Conservation (phyloP, 2,888 invertebrate species). For the Synanthedon myopaeformis region DNA sequence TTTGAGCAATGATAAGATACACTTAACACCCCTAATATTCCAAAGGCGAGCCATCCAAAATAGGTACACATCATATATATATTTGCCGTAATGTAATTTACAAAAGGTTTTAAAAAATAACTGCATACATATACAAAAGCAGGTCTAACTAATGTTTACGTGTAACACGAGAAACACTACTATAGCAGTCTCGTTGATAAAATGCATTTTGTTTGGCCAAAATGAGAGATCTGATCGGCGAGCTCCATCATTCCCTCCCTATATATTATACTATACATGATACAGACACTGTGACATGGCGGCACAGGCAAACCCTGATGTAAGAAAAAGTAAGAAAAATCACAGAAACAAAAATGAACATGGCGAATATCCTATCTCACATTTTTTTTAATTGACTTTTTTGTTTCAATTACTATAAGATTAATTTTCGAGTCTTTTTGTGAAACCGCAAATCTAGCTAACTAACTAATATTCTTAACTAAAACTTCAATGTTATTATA, state of each 20-base stretch:
- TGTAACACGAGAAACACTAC: conserved; percentile 54
- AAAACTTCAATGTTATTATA: no score
- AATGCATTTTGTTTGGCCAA: conserved; percentile 69
- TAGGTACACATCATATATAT: conserved; percentile 47
- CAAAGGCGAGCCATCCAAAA: conserved; percentile 66
- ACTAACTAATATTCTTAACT: no score
- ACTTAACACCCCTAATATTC: conserved; percentile 44
- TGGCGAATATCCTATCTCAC: no score
- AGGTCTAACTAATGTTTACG: conserved; percentile 57
- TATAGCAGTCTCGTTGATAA: conserved; percentile 66
- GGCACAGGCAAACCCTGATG: not conserved
- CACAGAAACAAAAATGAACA: no score
- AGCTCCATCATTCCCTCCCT: conserved; percentile 26
- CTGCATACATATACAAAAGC: conserved; percentile 50
- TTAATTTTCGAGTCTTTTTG: no score
- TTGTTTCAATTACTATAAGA: no score
- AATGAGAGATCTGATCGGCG: conserved; percentile 56
- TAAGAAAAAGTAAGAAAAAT: no score
- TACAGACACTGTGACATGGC: conserved; percentile 43
- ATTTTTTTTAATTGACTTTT: no score
- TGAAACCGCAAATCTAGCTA: no score
- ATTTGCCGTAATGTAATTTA: conserved; percentile 42
- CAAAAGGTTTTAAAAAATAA: conserved; percentile 55
- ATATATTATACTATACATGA: conserved; percentile 22
- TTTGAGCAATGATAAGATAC: conserved; percentile 62